Evolutionary conservation across 2,113 vertebrate genomes (phyloP).

Genomic region (Rhinogobius similis): DNA sequence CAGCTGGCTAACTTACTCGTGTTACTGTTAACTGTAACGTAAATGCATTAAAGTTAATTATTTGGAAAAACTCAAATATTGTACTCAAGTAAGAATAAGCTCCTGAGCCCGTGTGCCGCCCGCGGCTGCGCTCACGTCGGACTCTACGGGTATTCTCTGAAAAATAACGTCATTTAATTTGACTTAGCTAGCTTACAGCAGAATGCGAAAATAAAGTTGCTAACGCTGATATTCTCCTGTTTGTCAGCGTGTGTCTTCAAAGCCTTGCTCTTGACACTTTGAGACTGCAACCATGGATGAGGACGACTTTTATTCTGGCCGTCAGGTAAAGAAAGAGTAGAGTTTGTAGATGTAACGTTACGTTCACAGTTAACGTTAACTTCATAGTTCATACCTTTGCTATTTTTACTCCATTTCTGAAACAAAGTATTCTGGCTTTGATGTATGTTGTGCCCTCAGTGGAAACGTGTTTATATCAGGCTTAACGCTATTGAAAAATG

Average conservation of each 20-base stretch:
- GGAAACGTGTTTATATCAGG: too few species aligned
- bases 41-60: background rate
- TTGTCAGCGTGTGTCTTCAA: constrained; percentile 49
- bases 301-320: background rate
- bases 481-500: too few species aligned
- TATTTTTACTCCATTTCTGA: too few species aligned
- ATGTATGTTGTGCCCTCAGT: too few species aligned
- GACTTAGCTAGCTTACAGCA: background rate
- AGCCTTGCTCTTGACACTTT: background rate
- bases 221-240: background rate
- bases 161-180: background rate
- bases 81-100: background rate
- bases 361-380: too few species aligned
- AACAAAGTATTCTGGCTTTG: too few species aligned
- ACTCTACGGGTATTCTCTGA: background rate
- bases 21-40: background rate
- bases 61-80: background rate
- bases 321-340: background rate
- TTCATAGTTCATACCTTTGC: too few species aligned
- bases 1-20: background rate
- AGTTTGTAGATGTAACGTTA: too few species aligned
- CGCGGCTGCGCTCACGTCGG: background rate
- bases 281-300: background rate
- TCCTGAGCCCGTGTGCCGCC: background rate
- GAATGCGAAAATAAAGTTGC: background rate